phyloP scores from a whole-genome alignment of 1,140 invertebrate genomes.

The Mylabris phalerata region DNA sequence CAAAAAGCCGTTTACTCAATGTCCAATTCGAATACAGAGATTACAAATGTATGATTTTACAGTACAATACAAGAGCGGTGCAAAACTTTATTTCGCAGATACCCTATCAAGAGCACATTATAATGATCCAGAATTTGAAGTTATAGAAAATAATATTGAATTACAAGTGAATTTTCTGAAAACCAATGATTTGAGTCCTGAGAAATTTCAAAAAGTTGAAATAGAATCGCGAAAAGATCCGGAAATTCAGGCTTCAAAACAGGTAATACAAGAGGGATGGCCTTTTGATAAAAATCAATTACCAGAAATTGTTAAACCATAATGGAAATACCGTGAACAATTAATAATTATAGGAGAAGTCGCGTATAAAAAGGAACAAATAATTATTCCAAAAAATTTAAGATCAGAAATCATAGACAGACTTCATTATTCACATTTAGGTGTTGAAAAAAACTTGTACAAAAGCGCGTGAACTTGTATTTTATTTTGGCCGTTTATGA shows the following conservation, averaged over 20 bases:
- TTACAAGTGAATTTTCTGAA: slow-evolving; percentile 3
- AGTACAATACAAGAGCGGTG: slow-evolving; percentile 26
- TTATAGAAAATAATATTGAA: slow-evolving; percentile 6
- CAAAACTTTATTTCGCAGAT: slow-evolving; percentile 37
- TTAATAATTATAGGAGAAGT: slow-evolving; percentile 30
- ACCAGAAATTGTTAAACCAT: slow-evolving; percentile 11
- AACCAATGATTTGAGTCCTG: slow-evolving; percentile 13
- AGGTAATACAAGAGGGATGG: slow-evolving; percentile 36
- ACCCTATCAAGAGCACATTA: slow-evolving; percentile 34
- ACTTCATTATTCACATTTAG: slow-evolving; percentile 44
- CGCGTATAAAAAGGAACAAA: slow-evolving; percentile 31
- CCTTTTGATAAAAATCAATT: slow-evolving; percentile 35
- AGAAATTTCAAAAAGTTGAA: too few relatives aligned
- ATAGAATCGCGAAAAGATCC: too few relatives aligned
- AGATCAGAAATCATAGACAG: slow-evolving; percentile 32
- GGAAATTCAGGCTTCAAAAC: slow-evolving; percentile 30
- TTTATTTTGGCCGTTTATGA: too few relatives aligned
- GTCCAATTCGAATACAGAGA: slow-evolving; percentile 24
- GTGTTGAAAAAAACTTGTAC: slow-evolving; percentile 40
- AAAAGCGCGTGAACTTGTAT: slow-evolving; percentile 31
- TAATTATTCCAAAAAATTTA: slow-evolving; percentile 37
- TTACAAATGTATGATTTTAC: slow-evolving; percentile 31
- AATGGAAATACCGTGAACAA: slow-evolving; percentile 18
- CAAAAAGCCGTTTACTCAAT: too few relatives aligned
- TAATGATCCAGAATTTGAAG: background rate